Conservation (phyloP, 2,888 invertebrate genomes). For the Empis livida region DNA sequence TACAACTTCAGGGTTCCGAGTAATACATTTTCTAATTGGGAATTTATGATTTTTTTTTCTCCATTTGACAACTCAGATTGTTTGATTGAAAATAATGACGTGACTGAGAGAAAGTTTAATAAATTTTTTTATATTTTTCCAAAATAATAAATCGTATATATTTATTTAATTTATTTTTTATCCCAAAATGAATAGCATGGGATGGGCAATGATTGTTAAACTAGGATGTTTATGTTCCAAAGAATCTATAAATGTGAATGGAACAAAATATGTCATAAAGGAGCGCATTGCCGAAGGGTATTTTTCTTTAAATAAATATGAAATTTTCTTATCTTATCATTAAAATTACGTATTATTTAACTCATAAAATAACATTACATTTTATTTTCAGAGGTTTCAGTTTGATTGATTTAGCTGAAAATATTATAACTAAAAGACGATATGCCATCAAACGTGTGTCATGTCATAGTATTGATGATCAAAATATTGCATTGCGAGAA, state of each 20-base stretch:
- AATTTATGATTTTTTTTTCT: no score
- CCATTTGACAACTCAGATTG: no score
- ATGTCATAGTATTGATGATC: conserved; percentile 69
- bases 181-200: conserved; percentile 50
- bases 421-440: conserved; percentile 45
- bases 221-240: conserved; percentile 66
- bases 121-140: no score
- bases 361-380: not conserved
- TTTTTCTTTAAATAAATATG: not conserved
- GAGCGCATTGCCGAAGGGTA: conserved; percentile 68
- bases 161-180: not conserved
- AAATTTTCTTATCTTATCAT: no score
- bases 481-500: conserved; percentile 56
- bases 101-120: no score
- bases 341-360: no score
- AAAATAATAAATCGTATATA: no score
- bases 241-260: conserved; percentile 57
- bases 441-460: conserved; percentile 68
- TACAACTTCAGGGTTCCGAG: no score
- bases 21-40: no score
- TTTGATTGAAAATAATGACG: no score
- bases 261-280: conserved; percentile 51
- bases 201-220: conserved; percentile 53
- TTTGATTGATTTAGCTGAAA: conserved; percentile 62
- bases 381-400: conserved; percentile 59